Base-by-base conservation (phyloP, 1,140 invertebrate genomes). In the Cyrtorhinus lividipennis region DNA sequence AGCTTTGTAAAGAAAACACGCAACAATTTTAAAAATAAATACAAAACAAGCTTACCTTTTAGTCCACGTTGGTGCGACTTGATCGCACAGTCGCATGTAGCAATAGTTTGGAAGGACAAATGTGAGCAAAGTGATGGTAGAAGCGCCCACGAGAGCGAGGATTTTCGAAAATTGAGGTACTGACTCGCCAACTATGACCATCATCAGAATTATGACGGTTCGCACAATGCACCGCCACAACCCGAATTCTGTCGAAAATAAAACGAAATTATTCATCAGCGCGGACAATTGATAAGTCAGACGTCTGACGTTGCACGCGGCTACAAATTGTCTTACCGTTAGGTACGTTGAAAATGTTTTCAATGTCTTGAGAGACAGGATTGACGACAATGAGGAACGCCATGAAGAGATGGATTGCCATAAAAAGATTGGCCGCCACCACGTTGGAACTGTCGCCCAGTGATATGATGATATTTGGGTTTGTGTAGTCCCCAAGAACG, bases 151-250 rank as follows among this genome's bases (percentile, higher is more conserved):
- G 30, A 89, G 73, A 15, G 85, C 78, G 44, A 88, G 70, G 62
- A 88, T 79, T 56, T 80, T 82, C 53, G 83, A 82, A 74, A 88
- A 88, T 27, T 78, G 75, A 0, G 86, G 86, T 12, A 88, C 72
- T 20, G 77, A 77, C 73, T 84, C 80, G 1, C 81, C 85, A 20
- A 85, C 74, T 69, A 86, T 80, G 59, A 87, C 71, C 59, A 85
- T 78, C 0, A 76, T 67, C 0, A 74, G 65, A 67, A 86, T 76
- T 62, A 87, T 75, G 0, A 71, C 67, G 0, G 81, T 74, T 44
- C 86, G 74, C 1, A 82, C 69, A 0, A 80, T 25, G 59, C 80
- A 79, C 24, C 85, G 73, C 71, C 83, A 82, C 67, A 77, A 79
- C 44, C 78, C 74, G 64, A 86, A 87, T 45, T 76, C 85, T 88